These are phyloP conservation scores for Electrona antarctica DNA, from an alignment of 2,113 vertebrate genomes.

Conservation along the genomic window DNA sequence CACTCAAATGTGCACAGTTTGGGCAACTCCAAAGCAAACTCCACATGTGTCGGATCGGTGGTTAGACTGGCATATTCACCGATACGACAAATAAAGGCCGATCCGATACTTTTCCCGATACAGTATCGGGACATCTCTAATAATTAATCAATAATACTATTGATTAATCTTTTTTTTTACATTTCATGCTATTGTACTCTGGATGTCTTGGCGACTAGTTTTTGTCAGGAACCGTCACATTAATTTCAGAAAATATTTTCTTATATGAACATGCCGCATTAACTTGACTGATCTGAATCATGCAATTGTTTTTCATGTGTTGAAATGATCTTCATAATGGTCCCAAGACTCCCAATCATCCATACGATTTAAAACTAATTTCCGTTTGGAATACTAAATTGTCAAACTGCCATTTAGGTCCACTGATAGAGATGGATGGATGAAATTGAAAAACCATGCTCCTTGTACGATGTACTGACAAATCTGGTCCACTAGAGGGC, in stretches of 20 bases:
- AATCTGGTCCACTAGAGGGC: slow-evolving; percentile 62
- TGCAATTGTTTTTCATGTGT: too few species aligned
- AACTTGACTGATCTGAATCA: too few species aligned
- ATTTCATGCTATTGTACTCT: not conserved
- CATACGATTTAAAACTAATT: not conserved
- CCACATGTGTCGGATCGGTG: too few species aligned
- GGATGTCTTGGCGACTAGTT: slow-evolving; percentile 1
- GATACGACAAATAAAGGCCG: too few species aligned
- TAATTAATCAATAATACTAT: too few species aligned
- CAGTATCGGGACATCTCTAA: too few species aligned
- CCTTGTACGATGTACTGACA: not conserved
- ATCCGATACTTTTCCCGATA: too few species aligned
- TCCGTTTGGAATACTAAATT: not conserved
- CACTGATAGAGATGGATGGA: slow-evolving; percentile 1
- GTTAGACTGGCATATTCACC: too few species aligned
- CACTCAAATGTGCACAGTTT: too few species aligned
- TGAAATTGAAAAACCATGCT: not conserved
- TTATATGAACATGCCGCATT: not conserved
- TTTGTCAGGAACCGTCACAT: not conserved
- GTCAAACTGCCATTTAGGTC: not conserved
- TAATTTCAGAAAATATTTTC: not conserved
- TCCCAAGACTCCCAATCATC: not conserved
- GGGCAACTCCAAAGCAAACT: too few species aligned
- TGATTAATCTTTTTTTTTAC: too few species aligned
- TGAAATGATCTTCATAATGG: not conserved